Evolutionary conservation across 2,797 vertebrate genomes (phyloP).

Genomic region (Limosa lapponica): DNA sequence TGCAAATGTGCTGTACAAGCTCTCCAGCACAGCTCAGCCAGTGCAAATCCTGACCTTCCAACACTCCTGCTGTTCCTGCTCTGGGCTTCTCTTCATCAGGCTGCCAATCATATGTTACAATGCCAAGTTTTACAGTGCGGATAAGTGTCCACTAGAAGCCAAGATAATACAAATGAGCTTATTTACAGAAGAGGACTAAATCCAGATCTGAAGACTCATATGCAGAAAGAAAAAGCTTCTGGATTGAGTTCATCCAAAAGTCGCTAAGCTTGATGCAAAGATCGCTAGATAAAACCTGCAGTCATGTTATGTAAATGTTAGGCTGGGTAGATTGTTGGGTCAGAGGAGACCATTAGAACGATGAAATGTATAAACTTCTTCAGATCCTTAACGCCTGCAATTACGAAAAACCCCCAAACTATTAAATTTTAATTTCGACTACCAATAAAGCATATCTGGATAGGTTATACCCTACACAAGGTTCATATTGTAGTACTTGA

Average conservation of each 20-base stretch:
- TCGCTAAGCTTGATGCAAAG: neutral
- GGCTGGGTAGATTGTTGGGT: neutral
- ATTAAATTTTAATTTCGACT: slow-evolving; percentile 5
- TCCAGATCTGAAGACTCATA: slow-evolving; percentile 24
- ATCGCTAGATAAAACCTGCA: neutral
- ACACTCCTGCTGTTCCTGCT: slow-evolving; percentile 4
- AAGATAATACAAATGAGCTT: slow-evolving; percentile 25
- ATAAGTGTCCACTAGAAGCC: slow-evolving; percentile 45
- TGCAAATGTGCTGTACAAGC: slow-evolving; percentile 65
- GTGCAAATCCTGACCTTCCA: slow-evolving; percentile 59
- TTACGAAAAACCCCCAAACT: accelerated
- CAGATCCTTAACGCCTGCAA: neutral
- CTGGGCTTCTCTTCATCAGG: slow-evolving; percentile 38
- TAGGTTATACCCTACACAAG: neutral
- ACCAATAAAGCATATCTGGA: neutral
- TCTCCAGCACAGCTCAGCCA: slow-evolving; percentile 53
- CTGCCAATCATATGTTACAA: slow-evolving; percentile 38
- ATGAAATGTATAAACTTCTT: neutral
- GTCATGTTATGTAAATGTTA: neutral
- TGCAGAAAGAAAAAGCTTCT: slow-evolving; percentile 32
- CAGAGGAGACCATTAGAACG: neutral
- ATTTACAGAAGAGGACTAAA: slow-evolving; percentile 59
- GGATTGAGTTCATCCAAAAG: neutral
- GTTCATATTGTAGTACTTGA: neutral
- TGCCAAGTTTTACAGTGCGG: slow-evolving; percentile 30